Percentiles rank a stretch among this genome's conserved stretches.
phyloP scores from a whole-genome alignment of 2,113 vertebrate species.

The Carettochelys insculpta region DNA sequence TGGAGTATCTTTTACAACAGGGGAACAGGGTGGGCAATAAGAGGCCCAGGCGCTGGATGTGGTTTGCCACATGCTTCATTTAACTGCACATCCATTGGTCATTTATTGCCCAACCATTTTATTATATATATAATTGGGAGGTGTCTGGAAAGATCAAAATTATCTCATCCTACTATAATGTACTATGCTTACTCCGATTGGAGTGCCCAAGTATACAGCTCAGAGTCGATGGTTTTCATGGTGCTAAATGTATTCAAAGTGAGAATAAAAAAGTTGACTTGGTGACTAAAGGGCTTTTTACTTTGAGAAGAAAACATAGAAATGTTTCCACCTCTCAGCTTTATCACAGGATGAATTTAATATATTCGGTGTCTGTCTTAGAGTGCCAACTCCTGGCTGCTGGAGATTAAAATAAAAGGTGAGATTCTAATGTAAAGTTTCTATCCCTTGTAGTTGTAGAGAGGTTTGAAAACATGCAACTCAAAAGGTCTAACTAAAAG shows the following conservation, averaged over 20 bases:
- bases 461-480: not conserved
- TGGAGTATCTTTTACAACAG: not conserved
- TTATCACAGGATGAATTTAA: not conserved
- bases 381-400: not conserved
- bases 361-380: not conserved
- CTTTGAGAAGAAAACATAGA: not conserved
- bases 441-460: not conserved
- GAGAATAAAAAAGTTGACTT: not conserved
- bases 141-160: not conserved
- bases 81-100: too few relatives aligned
- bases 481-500: not conserved
- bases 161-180: not conserved
- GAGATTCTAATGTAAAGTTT: not conserved
- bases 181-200: not conserved
- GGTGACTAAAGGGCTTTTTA: not conserved
- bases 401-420: not conserved
- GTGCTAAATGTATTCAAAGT: not conserved
- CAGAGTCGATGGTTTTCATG: not conserved
- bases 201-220: not conserved
- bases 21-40: too few relatives aligned
- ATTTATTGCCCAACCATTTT: too few relatives aligned
- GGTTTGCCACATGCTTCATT: too few relatives aligned
- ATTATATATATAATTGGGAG: not conserved
- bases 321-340: not conserved
- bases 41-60: too few relatives aligned